Base-by-base conservation (phyloP, 2,888 invertebrate genomes). In the Actias luna region DNA sequence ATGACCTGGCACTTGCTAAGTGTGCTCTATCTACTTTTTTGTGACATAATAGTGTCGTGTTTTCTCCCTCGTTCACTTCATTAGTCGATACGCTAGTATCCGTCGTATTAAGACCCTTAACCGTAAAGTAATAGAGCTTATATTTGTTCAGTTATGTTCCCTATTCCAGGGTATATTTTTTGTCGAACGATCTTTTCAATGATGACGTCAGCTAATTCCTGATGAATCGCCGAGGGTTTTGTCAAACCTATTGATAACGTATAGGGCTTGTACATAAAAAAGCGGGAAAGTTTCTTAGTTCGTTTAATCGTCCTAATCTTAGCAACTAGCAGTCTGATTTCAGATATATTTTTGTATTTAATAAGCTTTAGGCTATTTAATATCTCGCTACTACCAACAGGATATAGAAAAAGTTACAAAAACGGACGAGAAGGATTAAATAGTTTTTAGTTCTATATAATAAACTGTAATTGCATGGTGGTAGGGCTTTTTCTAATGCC, bases 131-230 rank as follows among this genome's bases (percentile, higher is more conserved):
- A n/a, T 22, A 22, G 2, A 22, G 46, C 3, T n/a, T 8, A 39
- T 39, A 12, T 12, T 3, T 12, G 22, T 25, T 25, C 2, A 1
- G 2, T 12, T 50, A 25, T 3, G 3, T 12, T 50, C 8, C 25
- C 46, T 50, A 25, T 50, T 50, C 1, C 25, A 2, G 25, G 22
- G 27, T 27, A 5, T 16, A 10, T 52, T 55, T 55, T n/a, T 29
- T 55, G n/a, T 29, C n/a, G n/a, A n/a, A 12, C 16, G 27, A 5
- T 3, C n/a, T 55, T 29, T 55, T 29, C 14, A 29, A 25, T 3
- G 50, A 55, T 55, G 55, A 55, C 55, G 55, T 55, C 29, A 29
- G 27, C 55, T 7, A 29, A 29, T n/a, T 55, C 55, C 29, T 29
- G 55, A 55, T 29, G 46, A 50, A 50, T 12, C 46, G 18, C 22